phyloP scores from a whole-genome alignment of 2,797 vertebrate species.

The Liasis olivaceus region DNA sequence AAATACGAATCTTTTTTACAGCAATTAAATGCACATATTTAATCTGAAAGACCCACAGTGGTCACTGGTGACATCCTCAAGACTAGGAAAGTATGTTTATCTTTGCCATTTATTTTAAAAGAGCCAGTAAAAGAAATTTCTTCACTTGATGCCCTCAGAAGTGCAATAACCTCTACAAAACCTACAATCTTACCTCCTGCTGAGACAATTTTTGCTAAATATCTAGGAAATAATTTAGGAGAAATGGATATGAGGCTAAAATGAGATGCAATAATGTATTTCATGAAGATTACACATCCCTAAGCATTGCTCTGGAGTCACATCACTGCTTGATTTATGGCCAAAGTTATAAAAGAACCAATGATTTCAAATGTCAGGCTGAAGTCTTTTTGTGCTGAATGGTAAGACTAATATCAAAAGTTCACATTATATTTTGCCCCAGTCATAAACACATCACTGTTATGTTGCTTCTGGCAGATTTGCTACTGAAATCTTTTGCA shows the following conservation, averaged over 20 bases:
- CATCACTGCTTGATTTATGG: background rate
- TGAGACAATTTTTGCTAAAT: background rate
- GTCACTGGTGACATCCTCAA: background rate
- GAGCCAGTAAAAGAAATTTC: background rate
- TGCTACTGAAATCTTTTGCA: background rate
- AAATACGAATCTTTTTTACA: background rate
- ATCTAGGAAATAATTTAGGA: constrained; percentile 28
- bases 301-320: background rate
- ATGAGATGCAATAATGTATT: background rate
- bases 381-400: constrained; percentile 1
- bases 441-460: constrained; percentile 13
- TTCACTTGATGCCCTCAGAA: background rate
- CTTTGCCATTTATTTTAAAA: background rate
- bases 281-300: background rate
- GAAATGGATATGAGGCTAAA: constrained; percentile 4
- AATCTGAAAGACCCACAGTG: background rate
- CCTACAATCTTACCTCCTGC: background rate
- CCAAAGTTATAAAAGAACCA: background rate
- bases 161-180: background rate
- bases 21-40: background rate
- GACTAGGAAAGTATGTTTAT: background rate
- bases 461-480: background rate
- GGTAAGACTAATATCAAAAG: constrained; percentile 2
- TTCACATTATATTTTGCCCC: constrained; percentile 14
- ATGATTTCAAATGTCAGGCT: constrained; percentile 20